Conservation (phyloP, 2,888 invertebrate species). For the Andrena bicolor region DNA sequence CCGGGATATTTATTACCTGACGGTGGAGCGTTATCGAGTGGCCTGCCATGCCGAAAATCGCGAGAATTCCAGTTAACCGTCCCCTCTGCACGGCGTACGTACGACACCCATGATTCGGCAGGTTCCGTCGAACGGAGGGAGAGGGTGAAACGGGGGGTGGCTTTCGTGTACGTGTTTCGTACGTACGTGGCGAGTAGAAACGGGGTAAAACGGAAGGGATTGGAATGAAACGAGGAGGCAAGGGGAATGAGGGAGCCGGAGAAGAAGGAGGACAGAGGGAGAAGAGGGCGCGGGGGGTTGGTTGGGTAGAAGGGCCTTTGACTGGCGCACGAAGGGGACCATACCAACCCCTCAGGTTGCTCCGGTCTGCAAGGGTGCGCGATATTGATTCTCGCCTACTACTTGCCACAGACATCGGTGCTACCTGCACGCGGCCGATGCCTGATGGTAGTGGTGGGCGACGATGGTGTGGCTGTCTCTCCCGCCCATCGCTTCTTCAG, state of each 20-base stretch:
- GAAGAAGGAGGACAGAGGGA: conserved; percentile 18
- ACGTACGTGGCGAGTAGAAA: conserved; percentile 1
- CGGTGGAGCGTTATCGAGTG: conserved; percentile 67
- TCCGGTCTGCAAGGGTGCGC: conserved; percentile 72
- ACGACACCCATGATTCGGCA: conserved; percentile 11
- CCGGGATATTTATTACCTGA: conserved; percentile 66
- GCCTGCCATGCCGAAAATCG: conserved; percentile 60
- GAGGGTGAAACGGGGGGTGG: not conserved
- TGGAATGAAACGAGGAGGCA: conserved; percentile 39
- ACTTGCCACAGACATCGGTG: conserved; percentile 56
- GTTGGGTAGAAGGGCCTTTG: conserved; percentile 66
- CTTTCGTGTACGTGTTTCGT: not conserved
- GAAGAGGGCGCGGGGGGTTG: conserved; percentile 1
- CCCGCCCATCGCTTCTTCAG: conserved; percentile 51
- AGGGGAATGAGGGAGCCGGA: conserved; percentile 2
- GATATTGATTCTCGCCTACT: conserved; percentile 79
- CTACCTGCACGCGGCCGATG: conserved; percentile 38
- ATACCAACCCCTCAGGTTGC: conserved; percentile 70
- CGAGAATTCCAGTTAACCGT: conserved; percentile 63
- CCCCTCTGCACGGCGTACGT: not conserved
- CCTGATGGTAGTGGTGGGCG: conserved; percentile 25
- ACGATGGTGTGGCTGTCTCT: conserved; percentile 48
- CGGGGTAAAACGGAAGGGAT: conserved; percentile 47
- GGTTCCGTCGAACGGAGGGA: not conserved
- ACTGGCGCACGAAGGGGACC: conserved; percentile 70